Evolutionary conservation across 2,797 vertebrate genomes (phyloP), one percentile per base, ranked within the genome.

Genomic region (Propithecus perrieri): DNA sequence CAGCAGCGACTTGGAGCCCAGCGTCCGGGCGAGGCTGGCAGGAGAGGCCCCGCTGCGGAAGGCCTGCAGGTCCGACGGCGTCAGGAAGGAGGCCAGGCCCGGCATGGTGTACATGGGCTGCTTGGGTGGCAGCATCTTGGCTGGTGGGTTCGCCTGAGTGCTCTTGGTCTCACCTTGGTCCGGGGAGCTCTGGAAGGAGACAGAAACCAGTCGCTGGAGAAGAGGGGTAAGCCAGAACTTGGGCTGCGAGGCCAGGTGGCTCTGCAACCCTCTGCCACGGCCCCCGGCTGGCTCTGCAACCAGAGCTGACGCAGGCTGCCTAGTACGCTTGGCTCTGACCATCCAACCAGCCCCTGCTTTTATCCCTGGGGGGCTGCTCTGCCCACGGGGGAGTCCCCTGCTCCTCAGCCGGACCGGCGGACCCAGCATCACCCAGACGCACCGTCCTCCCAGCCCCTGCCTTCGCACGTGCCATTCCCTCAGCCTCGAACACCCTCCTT

Each of bases 21-120:
- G 99, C 94, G 98, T 99, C 97, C 99, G 98, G 92, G 99, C 98
- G 92, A 99, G 99, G 98, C 99, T 98, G 95, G 97, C 96, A 8
- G 99, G 99, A 97, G 99, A 99, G 4, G 99, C 99, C 15, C 99
- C 99, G 2, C 99, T 97, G 0, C 98, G 99, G 93, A 99, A 99
- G 98, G 99, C 99, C 99, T 99, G 99, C 98, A 99, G 99, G 97
- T 99, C 99, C 0, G 99, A 99, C 0, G 99, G 99, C 3, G 99
- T 99, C 96, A 99, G 96, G 98, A 99, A 99, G 57, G 99, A 99
- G 80, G 99, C 99, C 41, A 99, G 99, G 97, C 99, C 99, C 0
- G 99, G 99, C 98, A 99, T 99, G 1, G 99, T 99, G 97, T 99
- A 99, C 99, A 99, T 99, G 99, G 99, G 98, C 99, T 99, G 98